A percentile compares a stretch with the other conserved stretches of the same genome.
Evolutionary conservation across 2,888 invertebrate species (phyloP).

Genomic region (Ophioninae sp.): DNA sequence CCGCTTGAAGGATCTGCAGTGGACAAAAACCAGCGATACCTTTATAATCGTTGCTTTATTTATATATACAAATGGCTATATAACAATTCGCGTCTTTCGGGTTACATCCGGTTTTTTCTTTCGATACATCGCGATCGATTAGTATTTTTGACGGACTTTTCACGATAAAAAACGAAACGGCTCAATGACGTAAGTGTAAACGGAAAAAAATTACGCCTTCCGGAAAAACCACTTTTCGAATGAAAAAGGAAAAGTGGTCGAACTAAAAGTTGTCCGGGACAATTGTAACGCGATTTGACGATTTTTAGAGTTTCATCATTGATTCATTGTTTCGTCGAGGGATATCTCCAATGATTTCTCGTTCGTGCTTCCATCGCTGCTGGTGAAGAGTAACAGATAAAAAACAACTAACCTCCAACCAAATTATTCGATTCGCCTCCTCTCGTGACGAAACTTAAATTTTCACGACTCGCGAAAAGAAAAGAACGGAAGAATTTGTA

Average conservation of each 20-base stretch:
- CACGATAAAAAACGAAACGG: background rate
- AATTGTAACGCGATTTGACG: background rate
- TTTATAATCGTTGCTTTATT: constrained; percentile 64
- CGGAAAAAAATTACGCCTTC: too few species aligned
- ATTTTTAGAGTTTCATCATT: background rate
- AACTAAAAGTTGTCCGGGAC: background rate
- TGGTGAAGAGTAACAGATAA: background rate
- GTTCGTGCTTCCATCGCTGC: background rate
- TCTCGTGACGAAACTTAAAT: background rate
- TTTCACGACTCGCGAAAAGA: constrained; percentile 9
- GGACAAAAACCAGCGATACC: constrained; percentile 58
- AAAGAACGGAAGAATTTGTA: too few species aligned
- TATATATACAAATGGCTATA: constrained; percentile 76
- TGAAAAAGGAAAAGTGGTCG: too few species aligned
- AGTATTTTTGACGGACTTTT: constrained; percentile 48
- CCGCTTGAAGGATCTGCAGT: background rate
- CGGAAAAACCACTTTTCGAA: too few species aligned
- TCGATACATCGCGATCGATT: constrained; percentile 32
- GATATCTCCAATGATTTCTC: background rate
- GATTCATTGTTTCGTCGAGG: background rate
- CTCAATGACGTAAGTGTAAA: background rate
- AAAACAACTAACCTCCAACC: background rate
- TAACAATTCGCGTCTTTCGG: constrained; percentile 82
- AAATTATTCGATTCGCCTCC: background rate
- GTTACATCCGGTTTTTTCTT: constrained; percentile 36